A percentile compares a stretch with the other conserved stretches of the same genome.
phyloP scores from a whole-genome alignment of 2,113 vertebrate species.

The Catharus bicknelli region DNA sequence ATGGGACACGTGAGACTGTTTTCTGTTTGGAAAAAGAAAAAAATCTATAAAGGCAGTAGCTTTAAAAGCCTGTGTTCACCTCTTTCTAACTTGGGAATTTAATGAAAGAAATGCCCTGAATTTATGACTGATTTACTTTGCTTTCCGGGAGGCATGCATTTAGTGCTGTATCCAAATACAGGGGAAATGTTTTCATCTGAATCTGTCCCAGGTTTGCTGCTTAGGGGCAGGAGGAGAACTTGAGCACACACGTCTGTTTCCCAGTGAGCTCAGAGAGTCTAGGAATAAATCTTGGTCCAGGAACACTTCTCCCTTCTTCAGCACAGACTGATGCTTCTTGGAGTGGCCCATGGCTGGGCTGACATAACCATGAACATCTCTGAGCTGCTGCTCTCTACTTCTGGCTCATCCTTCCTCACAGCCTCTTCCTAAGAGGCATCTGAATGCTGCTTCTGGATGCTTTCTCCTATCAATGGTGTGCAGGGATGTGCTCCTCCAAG shows the following conservation, averaged over 20 bases:
- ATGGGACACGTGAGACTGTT: constrained; percentile 57
- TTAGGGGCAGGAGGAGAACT: neutral
- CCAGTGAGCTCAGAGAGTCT: neutral
- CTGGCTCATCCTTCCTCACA: neutral
- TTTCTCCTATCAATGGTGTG: neutral
- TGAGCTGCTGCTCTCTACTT: neutral
- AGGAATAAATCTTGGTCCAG: neutral
- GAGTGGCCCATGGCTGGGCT: neutral
- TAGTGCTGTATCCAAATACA: neutral
- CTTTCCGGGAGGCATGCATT: neutral
- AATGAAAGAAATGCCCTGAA: neutral
- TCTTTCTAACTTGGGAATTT: neutral
- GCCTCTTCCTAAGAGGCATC: neutral
- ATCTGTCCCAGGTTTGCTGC: neutral
- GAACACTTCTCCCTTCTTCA: neutral
- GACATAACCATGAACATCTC: neutral
- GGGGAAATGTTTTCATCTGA: neutral
- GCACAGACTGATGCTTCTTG: neutral
- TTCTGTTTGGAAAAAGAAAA: neutral
- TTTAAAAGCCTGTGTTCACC: constrained; percentile 23
- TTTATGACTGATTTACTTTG: neutral
- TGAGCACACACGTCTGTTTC: rapidly evolving
- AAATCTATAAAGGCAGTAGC: neutral
- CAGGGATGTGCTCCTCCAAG: neutral
- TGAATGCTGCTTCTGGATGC: neutral